phyloP scores from a whole-genome alignment of 2,113 vertebrate genomes.

The Mirza zaza region DNA sequence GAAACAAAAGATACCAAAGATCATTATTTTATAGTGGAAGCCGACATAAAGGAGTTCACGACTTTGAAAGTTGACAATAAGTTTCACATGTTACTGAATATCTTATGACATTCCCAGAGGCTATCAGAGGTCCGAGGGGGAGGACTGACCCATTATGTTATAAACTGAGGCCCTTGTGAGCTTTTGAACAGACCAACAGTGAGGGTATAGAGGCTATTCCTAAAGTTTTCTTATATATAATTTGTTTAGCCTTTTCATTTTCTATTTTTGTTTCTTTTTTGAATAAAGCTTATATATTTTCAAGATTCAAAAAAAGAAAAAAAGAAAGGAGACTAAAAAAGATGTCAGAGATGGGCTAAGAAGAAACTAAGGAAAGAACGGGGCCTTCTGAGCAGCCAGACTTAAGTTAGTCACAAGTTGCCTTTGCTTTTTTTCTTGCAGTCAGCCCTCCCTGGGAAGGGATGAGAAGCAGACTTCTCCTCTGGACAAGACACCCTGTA shows the following conservation, averaged over 20 bases:
- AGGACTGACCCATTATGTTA: slow-evolving; percentile 85
- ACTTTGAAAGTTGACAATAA: slow-evolving; percentile 90
- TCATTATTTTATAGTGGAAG: slow-evolving; percentile 92
- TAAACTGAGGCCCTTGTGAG: slow-evolving; percentile 81
- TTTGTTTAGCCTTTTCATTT: not conserved
- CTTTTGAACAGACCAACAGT: not conserved
- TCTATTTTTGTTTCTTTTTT: not conserved
- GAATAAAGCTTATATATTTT: slow-evolving; percentile 17
- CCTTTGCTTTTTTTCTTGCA: not conserved
- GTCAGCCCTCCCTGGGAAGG: not conserved
- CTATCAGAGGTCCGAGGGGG: slow-evolving; percentile 88
- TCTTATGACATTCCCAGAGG: slow-evolving; percentile 93
- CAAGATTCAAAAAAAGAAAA: no score
- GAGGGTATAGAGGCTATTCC: rapidly evolving
- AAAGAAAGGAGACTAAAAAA: not conserved
- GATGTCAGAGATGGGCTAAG: not conserved
- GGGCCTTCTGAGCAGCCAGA: not conserved
- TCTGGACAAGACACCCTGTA: not conserved
- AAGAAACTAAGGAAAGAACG: not conserved
- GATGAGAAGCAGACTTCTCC: not conserved
- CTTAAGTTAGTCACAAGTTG: no score
- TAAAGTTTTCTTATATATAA: not conserved
- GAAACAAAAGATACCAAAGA: slow-evolving; percentile 93
- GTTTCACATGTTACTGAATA: slow-evolving; percentile 90
- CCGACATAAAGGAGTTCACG: slow-evolving; percentile 90